A percentile compares a stretch with the other conserved stretches of the same genome.
phyloP scores from a whole-genome alignment of 2,797 vertebrate genomes.

The Aphelocoma californica region DNA sequence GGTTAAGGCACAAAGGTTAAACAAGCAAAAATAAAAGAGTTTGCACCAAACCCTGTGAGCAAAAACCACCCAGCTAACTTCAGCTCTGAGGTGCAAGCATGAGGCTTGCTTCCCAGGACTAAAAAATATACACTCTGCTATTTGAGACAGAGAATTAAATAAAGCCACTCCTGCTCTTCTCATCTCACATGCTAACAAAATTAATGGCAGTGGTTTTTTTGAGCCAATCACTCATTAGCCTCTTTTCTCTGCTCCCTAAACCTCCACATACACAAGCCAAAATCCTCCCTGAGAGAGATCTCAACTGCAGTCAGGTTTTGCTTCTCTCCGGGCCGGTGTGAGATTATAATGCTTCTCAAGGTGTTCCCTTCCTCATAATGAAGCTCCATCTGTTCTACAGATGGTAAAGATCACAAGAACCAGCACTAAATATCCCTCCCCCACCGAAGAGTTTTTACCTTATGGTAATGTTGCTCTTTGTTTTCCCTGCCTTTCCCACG shows the following conservation, averaged over 20 bases:
- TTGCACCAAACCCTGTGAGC: not conserved
- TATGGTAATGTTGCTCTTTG: conserved; percentile 51
- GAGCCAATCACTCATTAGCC: not conserved
- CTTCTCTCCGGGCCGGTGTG: conserved; percentile 48
- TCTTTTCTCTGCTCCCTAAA: conserved; percentile 34
- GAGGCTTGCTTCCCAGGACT: not conserved
- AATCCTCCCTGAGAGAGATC: conserved; percentile 34
- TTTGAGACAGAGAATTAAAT: conserved; percentile 45
- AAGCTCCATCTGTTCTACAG: conserved; percentile 71
- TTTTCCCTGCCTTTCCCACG: conserved; percentile 43
- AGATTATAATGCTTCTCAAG: conserved; percentile 67
- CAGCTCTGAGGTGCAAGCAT: not conserved
- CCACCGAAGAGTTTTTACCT: conserved; percentile 49
- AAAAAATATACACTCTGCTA: not conserved
- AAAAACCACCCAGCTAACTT: not conserved
- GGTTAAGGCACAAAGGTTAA: conserved; percentile 6
- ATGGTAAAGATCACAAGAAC: conserved; percentile 70
- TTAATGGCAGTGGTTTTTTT: not conserved
- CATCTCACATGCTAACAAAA: not conserved
- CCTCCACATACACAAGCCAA: conserved; percentile 5
- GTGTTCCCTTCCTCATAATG: conserved; percentile 68
- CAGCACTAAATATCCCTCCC: conserved; percentile 64
- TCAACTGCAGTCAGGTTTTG: conserved; percentile 49
- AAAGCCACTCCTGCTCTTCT: conserved; percentile 13
- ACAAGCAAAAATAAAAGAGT: not conserved